Percentiles rank a stretch among this genome's conserved stretches.
Conservation (phyloP, 2,113 vertebrate species). For the Calypte anna region DNA sequence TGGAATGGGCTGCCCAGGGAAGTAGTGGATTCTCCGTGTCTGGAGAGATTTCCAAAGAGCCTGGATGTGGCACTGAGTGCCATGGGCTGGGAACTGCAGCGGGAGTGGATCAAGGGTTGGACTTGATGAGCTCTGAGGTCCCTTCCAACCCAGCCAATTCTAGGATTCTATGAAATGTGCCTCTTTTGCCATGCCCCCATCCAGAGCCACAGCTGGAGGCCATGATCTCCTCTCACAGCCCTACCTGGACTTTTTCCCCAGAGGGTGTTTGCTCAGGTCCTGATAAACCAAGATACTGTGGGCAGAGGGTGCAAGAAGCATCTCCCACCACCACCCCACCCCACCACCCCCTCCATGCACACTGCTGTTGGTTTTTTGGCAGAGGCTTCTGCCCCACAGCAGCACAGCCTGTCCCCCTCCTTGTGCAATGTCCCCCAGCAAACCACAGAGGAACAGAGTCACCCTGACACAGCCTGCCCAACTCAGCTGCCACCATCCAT, state of each 20-base stretch:
- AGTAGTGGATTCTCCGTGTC: too few species aligned
- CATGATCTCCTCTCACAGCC: background rate
- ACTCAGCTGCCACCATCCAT: background rate
- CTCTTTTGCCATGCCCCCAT: background rate
- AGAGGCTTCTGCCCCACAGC: fast-evolving
- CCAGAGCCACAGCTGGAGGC: background rate
- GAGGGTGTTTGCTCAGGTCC: background rate
- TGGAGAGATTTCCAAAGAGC: too few species aligned
- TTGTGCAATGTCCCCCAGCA: background rate
- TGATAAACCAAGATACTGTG: background rate
- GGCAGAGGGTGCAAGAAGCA: background rate
- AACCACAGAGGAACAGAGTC: conserved; percentile 51
- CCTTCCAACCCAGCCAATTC: too few species aligned
- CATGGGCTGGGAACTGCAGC: too few species aligned
- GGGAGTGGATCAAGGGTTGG: too few species aligned
- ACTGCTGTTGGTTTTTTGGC: background rate
- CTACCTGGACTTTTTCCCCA: fast-evolving
- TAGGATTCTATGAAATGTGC: background rate
- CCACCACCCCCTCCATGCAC: fast-evolving
- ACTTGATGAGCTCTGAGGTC: too few species aligned
- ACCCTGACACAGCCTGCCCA: background rate
- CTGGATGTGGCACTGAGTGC: too few species aligned
- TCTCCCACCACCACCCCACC: too few species aligned
- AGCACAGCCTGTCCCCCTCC: background rate
- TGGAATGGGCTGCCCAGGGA: too few species aligned